phyloP scores from a whole-genome alignment of 2,113 vertebrate genomes.

The Apus apus region DNA sequence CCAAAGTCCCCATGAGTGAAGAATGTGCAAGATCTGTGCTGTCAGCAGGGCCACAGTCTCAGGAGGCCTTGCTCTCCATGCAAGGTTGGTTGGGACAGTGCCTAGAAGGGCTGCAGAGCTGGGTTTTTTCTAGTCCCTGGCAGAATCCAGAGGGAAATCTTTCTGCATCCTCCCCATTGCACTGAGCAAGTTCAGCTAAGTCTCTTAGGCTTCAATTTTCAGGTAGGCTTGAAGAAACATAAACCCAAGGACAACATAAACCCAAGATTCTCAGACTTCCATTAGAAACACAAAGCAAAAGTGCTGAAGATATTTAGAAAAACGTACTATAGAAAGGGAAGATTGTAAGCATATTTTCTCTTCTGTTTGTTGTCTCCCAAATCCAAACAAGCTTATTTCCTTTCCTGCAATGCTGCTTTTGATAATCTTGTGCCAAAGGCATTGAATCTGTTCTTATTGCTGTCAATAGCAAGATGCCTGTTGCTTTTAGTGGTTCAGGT shows the following conservation, averaged over 20 bases:
- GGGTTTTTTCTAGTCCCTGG: not conserved
- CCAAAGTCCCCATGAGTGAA: not conserved
- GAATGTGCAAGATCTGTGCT: rapidly evolving
- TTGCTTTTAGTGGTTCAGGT: constrained; percentile 57
- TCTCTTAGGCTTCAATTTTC: not conserved
- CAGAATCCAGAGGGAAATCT: not conserved
- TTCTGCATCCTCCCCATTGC: rapidly evolving
- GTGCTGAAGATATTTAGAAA: not conserved
- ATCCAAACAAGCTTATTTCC: constrained; percentile 58
- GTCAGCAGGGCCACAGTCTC: not conserved
- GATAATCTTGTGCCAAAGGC: constrained; percentile 51
- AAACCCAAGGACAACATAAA: not conserved
- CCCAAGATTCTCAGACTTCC: not conserved
- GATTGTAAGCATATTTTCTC: constrained; percentile 26
- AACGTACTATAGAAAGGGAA: not conserved
- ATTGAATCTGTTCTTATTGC: constrained; percentile 30
- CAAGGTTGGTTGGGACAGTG: too few relatives aligned
- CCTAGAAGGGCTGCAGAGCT: not conserved
- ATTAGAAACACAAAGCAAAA: not conserved
- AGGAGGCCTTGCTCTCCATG: not conserved
- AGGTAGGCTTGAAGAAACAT: not conserved
- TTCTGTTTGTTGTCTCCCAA: constrained; percentile 55
- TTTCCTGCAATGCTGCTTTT: constrained; percentile 35
- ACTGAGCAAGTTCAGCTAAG: not conserved
- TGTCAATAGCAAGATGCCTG: constrained; percentile 50